Evolutionary conservation across 2,113 vertebrate species (phyloP), one percentile per base, ranked within the genome.

Genomic region (Mastomys natalensis): DNA sequence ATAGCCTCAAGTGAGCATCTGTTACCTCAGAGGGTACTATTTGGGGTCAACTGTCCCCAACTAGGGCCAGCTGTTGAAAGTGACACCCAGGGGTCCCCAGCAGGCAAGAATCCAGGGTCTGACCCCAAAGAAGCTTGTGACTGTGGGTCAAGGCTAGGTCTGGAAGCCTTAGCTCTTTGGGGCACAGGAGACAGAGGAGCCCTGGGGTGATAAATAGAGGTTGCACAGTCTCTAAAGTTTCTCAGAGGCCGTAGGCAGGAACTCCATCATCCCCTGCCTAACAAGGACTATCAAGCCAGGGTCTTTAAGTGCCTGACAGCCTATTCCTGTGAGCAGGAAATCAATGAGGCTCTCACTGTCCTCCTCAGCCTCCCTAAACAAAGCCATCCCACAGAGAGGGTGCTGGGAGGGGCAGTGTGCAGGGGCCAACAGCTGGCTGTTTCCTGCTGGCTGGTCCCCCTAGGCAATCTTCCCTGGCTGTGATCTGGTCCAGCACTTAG

Each of bases 401-500:
- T 31, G 64, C 53, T 0, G 16, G 43, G 43, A 55, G 43, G 48
- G 45, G 12, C 58, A n/a, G 87, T 13, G 29, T 48, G 40, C 55
- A 73, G 31, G 26, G 74, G 45, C 34, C 53, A 22, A 68, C 15
- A 19, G 70, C 93, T 72, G 19, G 81, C 58, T 88, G 53, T 87
- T 60, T 45, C 72, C 66, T 6, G 8, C 21, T 87, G 4, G 1
- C 84, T 1, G 31, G 74, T 22, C 5, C 78, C 88, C 81, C 19
- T 5, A 55, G 53, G 40, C 3, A 13, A 45, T 9, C 45, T n/a
- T 26, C 60, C 84, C 48, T 64, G 72, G 48, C 77, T 78, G 73
- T 48, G 93, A 89, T 93, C 62, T 31, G 15, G 64, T 10, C 48
- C 48, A n/a, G 37, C 7, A 1, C 58, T 85, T 85, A 97, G 92